Evolutionary conservation across 2,797 vertebrate species (phyloP), one percentile per base, ranked within the genome.

Genomic region (Melanotaenia trifasciata): DNA sequence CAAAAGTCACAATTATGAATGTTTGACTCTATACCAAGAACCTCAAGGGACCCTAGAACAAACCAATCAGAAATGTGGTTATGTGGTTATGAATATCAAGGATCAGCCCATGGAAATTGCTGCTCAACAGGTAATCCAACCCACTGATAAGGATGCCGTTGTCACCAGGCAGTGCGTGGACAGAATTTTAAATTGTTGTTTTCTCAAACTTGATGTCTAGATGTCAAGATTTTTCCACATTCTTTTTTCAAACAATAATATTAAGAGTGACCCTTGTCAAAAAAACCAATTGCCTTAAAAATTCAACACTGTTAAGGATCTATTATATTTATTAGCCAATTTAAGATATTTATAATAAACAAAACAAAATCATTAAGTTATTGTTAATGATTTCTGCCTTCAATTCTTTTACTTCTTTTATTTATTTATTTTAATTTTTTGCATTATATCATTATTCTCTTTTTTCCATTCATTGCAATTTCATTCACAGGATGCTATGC

Each of bases 401-500:
- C 6, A 28, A n/a, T 35, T 11, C 32, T 36, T 20, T 58, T n/a
- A n/a, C 0, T 12, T 4, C 10, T 26, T 58, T 36, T 12, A 1
- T 36, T 9, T 1, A 18, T 56, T 30, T 26, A n/a, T 28, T 1
- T 30, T 18, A 30, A 30, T 30, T 28, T 2, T 11, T 6, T 56
- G 13, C 10, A 5, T 30, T 24, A 16, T 24, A 5, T 56, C 22
- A 33, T 32, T 36, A 7, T 9, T 13, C 24, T 57, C 14, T 16
- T 4, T 58, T 71, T 67, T 40, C 45, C 36, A 71, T 47, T 71
- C 20, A 18, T 28, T 68, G 12, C 45, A 0, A 30, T 83, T 58
- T 78, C 40, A 33, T 87, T 81, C 61, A 76, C 94, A 99, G 98
- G 90, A 70, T 99, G 98, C 91, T 98, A 99, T 0, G 96, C 96